These are phyloP conservation scores for Agelastica alni DNA, from an alignment of 2,888 invertebrate genomes.

Conservation along the genomic window DNA sequence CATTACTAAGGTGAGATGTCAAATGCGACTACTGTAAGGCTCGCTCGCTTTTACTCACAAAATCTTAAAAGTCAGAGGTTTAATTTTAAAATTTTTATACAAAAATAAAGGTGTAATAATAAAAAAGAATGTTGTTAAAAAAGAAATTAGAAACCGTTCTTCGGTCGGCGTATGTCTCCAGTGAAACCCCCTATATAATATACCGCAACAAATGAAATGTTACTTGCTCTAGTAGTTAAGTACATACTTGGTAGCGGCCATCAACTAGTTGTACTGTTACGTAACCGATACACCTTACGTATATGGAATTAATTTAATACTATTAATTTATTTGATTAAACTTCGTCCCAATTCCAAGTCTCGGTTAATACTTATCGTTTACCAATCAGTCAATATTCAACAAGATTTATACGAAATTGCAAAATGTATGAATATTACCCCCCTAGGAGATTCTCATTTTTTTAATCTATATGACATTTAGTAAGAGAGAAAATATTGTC, in stretches of 20 bases:
- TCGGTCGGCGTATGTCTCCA: conserved; percentile 15
- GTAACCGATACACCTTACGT: conserved; percentile 30
- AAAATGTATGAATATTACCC: no score
- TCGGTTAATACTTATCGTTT: conserved; percentile 23
- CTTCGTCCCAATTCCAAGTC: conserved; percentile 43
- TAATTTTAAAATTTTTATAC: no score
- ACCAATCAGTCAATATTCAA: conserved; percentile 17
- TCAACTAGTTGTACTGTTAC: conserved; percentile 26
- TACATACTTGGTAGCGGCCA: conserved; percentile 34
- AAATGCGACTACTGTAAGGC: no score
- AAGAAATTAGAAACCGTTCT: conserved; percentile 29
- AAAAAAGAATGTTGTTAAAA: no score
- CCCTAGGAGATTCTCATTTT: no score
- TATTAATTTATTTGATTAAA: conserved; percentile 45
- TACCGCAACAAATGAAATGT: conserved; percentile 21
- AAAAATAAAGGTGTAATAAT: no score
- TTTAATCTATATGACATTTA: no score
- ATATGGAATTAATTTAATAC: conserved; percentile 45
- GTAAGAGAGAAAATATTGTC: no score
- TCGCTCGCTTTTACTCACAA: no score
- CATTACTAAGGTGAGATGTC: no score
- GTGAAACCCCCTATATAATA: conserved; percentile 10
- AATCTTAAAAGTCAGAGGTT: no score
- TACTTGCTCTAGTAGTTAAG: conserved; percentile 12
- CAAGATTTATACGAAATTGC: no score